A percentile compares a stretch with the other conserved stretches of the same genome.
These are phyloP conservation scores for Flexamia atlantica DNA, from an alignment of 2,888 invertebrate species.

Conservation along the genomic window DNA sequence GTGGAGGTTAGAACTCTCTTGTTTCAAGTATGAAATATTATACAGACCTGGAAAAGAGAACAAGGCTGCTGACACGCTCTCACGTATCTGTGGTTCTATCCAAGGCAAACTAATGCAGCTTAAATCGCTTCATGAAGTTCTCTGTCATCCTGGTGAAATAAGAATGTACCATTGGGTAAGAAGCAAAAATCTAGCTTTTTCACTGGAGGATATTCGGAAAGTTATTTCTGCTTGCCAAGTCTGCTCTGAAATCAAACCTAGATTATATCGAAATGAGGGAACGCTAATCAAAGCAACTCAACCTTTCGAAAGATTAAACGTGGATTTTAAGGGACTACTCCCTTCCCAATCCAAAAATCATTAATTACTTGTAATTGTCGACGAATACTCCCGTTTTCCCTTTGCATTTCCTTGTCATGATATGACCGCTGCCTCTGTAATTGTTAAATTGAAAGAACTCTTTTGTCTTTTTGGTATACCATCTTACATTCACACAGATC, in stretches of 20 bases:
- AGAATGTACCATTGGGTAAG: not conserved
- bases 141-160: not conserved
- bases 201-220: not conserved
- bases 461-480: slow-evolving; percentile 13
- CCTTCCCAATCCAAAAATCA: not conserved
- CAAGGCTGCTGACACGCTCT: not conserved
- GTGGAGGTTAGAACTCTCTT: slow-evolving; percentile 58
- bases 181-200: not conserved
- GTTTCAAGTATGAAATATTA: slow-evolving; percentile 40
- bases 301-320: not conserved
- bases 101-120: not conserved
- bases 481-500: slow-evolving; percentile 4
- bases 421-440: slow-evolving; percentile 58
- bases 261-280: not conserved
- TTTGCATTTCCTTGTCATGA: slow-evolving; percentile 65
- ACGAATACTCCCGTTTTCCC: slow-evolving; percentile 57
- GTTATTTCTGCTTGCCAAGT: not conserved
- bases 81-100: not conserved
- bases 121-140: not conserved
- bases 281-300: slow-evolving; percentile 20
- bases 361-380: not conserved
- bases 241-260: not conserved
- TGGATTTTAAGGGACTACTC: not conserved
- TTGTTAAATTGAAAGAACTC: slow-evolving; percentile 22
- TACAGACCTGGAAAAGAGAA: not conserved